phyloP scores from a whole-genome alignment of 2,888 invertebrate genomes.

The Drosophila cognata region DNA sequence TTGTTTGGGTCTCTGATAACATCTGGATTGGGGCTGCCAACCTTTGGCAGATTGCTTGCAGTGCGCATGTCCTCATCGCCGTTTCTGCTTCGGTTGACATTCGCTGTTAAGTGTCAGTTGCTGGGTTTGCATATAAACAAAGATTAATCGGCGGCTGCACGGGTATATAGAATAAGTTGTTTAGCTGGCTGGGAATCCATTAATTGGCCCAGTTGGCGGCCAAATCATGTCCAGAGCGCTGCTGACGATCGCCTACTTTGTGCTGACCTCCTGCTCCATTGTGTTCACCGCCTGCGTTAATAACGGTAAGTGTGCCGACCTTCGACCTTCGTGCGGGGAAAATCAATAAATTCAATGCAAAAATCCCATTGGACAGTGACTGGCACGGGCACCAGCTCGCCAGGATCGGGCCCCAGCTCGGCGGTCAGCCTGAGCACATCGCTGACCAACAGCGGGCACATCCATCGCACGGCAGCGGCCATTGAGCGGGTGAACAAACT shows the following conservation, averaged over 20 bases:
- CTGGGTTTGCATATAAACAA: slow-evolving; percentile 56
- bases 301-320: slow-evolving; percentile 53
- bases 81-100: slow-evolving; percentile 37
- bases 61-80: slow-evolving; percentile 55
- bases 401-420: slow-evolving; percentile 77
- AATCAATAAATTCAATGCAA: slow-evolving; percentile 56
- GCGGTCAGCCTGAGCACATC: slow-evolving; percentile 64
- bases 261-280: slow-evolving; percentile 63
- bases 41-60: background rate
- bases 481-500: slow-evolving; percentile 91
- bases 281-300: slow-evolving; percentile 73
- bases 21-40: background rate
- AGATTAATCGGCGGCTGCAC: slow-evolving; percentile 11
- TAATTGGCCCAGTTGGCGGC: slow-evolving; percentile 35
- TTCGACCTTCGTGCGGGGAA: slow-evolving; percentile 35
- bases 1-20: slow-evolving; percentile 34
- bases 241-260: slow-evolving; percentile 61
- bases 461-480: slow-evolving; percentile 92
- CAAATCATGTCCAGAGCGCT: slow-evolving; percentile 54
- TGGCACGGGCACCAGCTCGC: slow-evolving; percentile 69
- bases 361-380: slow-evolving; percentile 45
- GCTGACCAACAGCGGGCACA: slow-evolving; percentile 86
- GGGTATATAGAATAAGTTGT: background rate
- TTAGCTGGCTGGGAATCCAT: slow-evolving; percentile 28
- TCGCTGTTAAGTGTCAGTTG: slow-evolving; percentile 29